A percentile compares a stretch with the other conserved stretches of the same genome.
Evolutionary conservation across 2,797 vertebrate species (phyloP).

Genomic region (Potorous gilbertii): DNA sequence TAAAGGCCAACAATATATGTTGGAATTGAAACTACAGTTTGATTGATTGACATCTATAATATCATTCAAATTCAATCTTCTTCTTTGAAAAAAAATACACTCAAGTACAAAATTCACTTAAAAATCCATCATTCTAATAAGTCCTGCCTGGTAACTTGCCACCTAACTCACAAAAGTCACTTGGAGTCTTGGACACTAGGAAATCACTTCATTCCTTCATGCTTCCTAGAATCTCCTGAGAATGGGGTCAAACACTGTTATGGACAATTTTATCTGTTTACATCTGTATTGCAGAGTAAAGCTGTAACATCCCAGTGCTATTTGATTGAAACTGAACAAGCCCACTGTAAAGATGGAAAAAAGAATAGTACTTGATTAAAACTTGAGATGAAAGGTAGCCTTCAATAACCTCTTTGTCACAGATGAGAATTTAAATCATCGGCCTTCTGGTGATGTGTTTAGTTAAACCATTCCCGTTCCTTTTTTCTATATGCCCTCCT

Average conservation of each 20-base stretch:
- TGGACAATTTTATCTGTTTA: neutral
- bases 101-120: slow-evolving; percentile 57
- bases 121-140: slow-evolving; percentile 48
- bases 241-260: slow-evolving; percentile 14
- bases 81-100: slow-evolving; percentile 49
- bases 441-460: neutral
- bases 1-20: slow-evolving; percentile 50
- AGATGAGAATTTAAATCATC: neutral
- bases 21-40: slow-evolving; percentile 52
- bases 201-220: neutral
- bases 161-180: slow-evolving; percentile 20
- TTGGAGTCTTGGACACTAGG: neutral
- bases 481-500: neutral
- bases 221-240: neutral
- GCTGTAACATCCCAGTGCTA: neutral
- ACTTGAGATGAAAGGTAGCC: neutral
- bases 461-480: neutral
- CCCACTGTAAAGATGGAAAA: neutral
- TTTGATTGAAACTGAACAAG: neutral
- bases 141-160: neutral
- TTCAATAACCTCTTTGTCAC: neutral
- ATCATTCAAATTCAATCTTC: slow-evolving; percentile 36
- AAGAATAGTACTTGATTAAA: neutral
- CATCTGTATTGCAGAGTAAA: neutral
- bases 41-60: slow-evolving; percentile 48